Conservation (phyloP, 2,888 invertebrate genomes). For the Brachyptera risi region DNA sequence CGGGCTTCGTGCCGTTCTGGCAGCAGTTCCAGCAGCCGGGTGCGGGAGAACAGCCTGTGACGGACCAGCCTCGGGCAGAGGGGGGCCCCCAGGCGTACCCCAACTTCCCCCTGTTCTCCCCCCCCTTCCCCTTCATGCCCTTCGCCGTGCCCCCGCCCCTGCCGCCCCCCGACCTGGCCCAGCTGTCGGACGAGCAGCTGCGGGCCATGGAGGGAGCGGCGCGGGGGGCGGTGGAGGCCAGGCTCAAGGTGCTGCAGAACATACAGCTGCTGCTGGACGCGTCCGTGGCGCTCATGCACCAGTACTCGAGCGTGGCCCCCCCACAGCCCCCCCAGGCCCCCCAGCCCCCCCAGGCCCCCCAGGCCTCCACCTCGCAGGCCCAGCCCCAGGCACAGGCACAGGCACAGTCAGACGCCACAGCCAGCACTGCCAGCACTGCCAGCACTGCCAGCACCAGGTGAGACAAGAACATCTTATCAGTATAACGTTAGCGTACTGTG, state of each 20-base stretch:
- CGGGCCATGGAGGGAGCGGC: constrained; percentile 84
- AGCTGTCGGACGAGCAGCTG: constrained; percentile 78
- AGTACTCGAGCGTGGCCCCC: constrained; percentile 72
- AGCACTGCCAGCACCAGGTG: no score
- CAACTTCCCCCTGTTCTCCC: constrained; percentile 51
- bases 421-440: constrained; percentile 3
- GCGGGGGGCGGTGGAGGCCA: constrained; percentile 82
- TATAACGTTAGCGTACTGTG: no score
- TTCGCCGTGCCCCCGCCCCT: constrained; percentile 61
- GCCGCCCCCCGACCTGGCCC: constrained; percentile 69
- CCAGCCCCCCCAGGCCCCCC: neutral
- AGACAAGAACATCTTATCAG: no score
- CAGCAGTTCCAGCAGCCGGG: constrained; percentile 28
- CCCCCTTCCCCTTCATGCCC: constrained; percentile 52
- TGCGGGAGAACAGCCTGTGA: neutral
- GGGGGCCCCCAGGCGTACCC: constrained; percentile 26
- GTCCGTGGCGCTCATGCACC: constrained; percentile 89
- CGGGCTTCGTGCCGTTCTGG: neutral
- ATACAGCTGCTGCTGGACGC: constrained; percentile 90
- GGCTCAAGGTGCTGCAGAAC: constrained; percentile 79
- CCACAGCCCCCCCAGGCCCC: neutral
- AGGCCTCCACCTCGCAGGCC: neutral
- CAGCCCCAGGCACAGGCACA: neutral
- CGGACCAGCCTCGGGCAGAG: neutral
- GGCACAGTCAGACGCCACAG: neutral